phyloP scores from a whole-genome alignment of 2,888 invertebrate genomes.

The Andrena fulva region DNA sequence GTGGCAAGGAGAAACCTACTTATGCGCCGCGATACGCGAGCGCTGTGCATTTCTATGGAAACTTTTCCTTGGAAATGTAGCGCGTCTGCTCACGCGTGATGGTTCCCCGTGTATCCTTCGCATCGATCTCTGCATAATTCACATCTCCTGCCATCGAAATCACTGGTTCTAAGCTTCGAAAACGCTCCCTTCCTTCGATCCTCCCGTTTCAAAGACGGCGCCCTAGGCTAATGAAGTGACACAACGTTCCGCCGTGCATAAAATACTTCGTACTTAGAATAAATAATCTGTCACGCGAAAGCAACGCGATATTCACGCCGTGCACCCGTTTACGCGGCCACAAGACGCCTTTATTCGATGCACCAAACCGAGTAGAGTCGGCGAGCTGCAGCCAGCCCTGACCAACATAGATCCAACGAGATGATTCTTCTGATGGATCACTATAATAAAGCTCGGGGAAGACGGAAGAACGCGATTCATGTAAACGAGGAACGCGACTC shows the following conservation, averaged over 20 bases:
- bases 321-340: not conserved
- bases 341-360: conserved; percentile 11
- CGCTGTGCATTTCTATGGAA: conserved; percentile 13
- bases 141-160: not conserved
- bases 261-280: conserved; percentile 8
- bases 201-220: not conserved
- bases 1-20: conserved; percentile 27
- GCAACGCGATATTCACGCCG: not conserved
- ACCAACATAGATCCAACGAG: conserved; percentile 38
- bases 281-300: conserved; percentile 18
- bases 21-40: not conserved
- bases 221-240: conserved; percentile 17
- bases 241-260: conserved; percentile 21
- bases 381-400: conserved; percentile 37
- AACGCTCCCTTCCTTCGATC: not conserved
- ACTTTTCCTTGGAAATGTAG: conserved; percentile 15
- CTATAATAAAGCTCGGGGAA: conserved; percentile 26
- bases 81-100: not conserved
- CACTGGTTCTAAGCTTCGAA: not conserved
- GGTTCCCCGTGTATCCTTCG: not conserved
- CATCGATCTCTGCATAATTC: not conserved
- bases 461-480: conserved; percentile 58
- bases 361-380: conserved; percentile 12
- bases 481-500: conserved; percentile 45
- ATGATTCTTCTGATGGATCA: conserved; percentile 35